Percentiles rank a stretch among this genome's conserved stretches.
phyloP scores from a whole-genome alignment of 2,113 vertebrate genomes.

The Channa maculata region DNA sequence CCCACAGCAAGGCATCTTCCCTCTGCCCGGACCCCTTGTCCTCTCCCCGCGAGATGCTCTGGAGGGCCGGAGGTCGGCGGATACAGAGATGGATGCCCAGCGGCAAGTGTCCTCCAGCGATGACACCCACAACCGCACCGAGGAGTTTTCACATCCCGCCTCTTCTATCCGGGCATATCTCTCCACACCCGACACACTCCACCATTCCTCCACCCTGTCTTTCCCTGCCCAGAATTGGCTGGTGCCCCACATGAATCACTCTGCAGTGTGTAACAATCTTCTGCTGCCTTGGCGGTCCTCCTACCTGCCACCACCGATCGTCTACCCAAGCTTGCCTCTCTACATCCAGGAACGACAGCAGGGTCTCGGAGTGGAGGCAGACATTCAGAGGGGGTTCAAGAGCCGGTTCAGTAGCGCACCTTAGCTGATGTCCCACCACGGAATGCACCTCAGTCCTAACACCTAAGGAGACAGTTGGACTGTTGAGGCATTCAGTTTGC shows the following conservation, averaged over 20 bases:
- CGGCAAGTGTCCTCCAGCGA: constrained; percentile 59
- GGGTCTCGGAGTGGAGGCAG: constrained; percentile 22
- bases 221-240: constrained; percentile 49
- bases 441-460: constrained; percentile 46
- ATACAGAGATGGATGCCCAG: constrained; percentile 35
- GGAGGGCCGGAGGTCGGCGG: constrained; percentile 7
- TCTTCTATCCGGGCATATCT: not conserved
- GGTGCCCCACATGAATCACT: constrained; percentile 41
- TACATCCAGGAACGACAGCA: constrained; percentile 40
- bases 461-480: constrained; percentile 2
- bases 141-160: not conserved
- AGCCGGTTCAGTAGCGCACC: constrained; percentile 39
- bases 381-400: constrained; percentile 34
- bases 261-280: constrained; percentile 27
- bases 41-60: not conserved
- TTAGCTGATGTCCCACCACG: constrained; percentile 25
- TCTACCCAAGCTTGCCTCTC: constrained; percentile 57
- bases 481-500: not conserved
- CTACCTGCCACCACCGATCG: constrained; percentile 25
- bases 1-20: constrained; percentile 4
- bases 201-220: constrained; percentile 14
- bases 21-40: not conserved
- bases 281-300: constrained; percentile 69
- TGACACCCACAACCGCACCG: constrained; percentile 17
- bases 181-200: not conserved